Evolutionary conservation across 2,888 invertebrate species (phyloP).

Genomic region (Euzetes globulus): DNA sequence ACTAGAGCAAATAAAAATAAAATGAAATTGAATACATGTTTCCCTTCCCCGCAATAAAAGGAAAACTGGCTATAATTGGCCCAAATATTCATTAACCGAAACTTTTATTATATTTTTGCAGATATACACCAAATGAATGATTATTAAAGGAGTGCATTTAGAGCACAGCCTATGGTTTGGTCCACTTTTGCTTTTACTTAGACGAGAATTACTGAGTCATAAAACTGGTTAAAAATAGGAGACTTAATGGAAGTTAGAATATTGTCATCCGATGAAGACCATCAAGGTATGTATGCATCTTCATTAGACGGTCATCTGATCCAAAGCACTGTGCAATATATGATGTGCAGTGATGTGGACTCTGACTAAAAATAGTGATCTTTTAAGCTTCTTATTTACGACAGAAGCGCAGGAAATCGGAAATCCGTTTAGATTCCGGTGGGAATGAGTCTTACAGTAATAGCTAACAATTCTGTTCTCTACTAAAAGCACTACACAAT

Average conservation of each 20-base stretch:
- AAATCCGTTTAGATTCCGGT: slow-evolving; percentile 25
- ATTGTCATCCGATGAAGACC: slow-evolving; percentile 19
- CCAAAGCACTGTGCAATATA: not conserved
- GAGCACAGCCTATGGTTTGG: not conserved
- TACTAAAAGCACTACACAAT: not conserved
- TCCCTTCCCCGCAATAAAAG: too few relatives aligned
- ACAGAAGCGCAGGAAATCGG: slow-evolving; percentile 22
- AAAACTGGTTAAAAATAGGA: not conserved
- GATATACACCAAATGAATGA: not conserved
- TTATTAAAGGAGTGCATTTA: not conserved
- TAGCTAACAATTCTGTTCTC: not conserved
- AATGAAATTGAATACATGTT: not conserved
- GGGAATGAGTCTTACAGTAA: slow-evolving; percentile 25
- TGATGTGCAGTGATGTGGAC: not conserved
- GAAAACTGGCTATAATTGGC: not conserved
- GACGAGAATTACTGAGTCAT: not conserved
- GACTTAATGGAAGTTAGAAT: slow-evolving; percentile 23
- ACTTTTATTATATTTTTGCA: not conserved
- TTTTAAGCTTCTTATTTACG: slow-evolving; percentile 28
- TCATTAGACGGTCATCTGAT: not conserved
- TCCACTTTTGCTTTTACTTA: not conserved
- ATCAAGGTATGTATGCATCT: slow-evolving; percentile 25
- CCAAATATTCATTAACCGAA: not conserved
- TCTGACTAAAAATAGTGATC: not conserved
- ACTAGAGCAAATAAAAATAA: not conserved